phyloP scores from a whole-genome alignment of 2,888 invertebrate species.

The Pyrrhosoma nymphula region DNA sequence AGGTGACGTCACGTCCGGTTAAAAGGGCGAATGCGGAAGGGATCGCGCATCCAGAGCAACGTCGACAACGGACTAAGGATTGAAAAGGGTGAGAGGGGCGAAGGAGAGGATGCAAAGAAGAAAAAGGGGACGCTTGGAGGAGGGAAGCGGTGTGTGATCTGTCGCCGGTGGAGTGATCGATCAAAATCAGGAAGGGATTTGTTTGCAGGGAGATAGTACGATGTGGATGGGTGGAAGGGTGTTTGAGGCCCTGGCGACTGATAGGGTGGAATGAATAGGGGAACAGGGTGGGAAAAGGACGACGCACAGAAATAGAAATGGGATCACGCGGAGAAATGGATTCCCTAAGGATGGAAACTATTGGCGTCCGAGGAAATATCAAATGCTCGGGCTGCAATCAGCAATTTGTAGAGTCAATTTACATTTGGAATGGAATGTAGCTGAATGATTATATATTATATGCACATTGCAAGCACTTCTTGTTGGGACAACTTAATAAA shows the following conservation, averaged over 20 bases:
- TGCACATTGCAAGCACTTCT: no score
- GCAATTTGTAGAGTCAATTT: no score
- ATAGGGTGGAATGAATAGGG: background rate
- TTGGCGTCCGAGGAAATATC: no score
- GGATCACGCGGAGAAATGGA: no score
- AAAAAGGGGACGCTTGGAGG: background rate
- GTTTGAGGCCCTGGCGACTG: background rate
- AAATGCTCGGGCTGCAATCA: no score
- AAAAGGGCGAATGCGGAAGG: background rate
- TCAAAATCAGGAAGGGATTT: conserved; percentile 64
- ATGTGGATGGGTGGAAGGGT: background rate
- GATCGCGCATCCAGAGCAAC: background rate
- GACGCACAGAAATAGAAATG: background rate
- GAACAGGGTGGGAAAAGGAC: no score
- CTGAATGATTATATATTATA: no score
- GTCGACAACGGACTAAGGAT: background rate
- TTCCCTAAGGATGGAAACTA: background rate
- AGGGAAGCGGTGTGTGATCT: background rate
- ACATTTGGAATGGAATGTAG: no score
- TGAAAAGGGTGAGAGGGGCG: background rate
- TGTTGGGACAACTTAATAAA: no score
- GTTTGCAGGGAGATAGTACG: background rate
- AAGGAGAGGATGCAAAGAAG: background rate
- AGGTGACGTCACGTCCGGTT: background rate
- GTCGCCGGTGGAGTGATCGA: conserved; percentile 30